A percentile compares a stretch with the other conserved stretches of the same genome.
Evolutionary conservation across 1,140 invertebrate species (phyloP).

Genomic region (Drosophila guanche): DNA sequence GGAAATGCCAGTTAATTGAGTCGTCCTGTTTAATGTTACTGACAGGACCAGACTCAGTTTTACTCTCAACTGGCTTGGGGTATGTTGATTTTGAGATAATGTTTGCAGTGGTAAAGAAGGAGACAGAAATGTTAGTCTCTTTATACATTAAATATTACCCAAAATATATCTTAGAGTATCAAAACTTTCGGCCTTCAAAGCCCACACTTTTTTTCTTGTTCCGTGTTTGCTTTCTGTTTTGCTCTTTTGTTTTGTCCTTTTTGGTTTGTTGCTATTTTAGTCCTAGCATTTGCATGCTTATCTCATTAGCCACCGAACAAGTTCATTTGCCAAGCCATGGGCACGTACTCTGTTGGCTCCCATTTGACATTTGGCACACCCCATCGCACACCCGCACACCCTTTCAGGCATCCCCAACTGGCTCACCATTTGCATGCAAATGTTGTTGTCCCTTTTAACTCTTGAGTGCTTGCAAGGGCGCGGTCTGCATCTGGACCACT

Average conservation of each 20-base stretch:
- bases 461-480: constrained; percentile 53
- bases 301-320: constrained; percentile 78
- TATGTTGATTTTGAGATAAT: too few relatives aligned
- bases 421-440: constrained; percentile 68
- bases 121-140: too few relatives aligned
- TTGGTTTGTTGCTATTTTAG: constrained; percentile 9
- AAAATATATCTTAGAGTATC: too few relatives aligned
- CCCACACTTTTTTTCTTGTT: not conserved
- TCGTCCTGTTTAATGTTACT: constrained; percentile 38
- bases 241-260: constrained; percentile 29
- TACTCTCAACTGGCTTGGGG: too few relatives aligned
- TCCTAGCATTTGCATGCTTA: constrained; percentile 66
- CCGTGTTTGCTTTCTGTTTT: constrained; percentile 6
- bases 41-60: constrained; percentile 21
- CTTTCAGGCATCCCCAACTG: constrained; percentile 11
- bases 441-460: constrained; percentile 62
- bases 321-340: constrained; percentile 66
- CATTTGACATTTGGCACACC: constrained; percentile 46
- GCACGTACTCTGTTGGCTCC: constrained; percentile 39
- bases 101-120: too few relatives aligned
- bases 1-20: constrained; percentile 66
- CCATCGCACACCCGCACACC: constrained; percentile 27
- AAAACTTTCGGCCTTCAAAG: too few relatives aligned
- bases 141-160: too few relatives aligned
- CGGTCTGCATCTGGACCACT: constrained; percentile 30